A percentile compares a stretch with the other conserved stretches of the same genome.
phyloP scores from a whole-genome alignment of 2,888 invertebrate genomes.

The Deilephila elpenor region DNA sequence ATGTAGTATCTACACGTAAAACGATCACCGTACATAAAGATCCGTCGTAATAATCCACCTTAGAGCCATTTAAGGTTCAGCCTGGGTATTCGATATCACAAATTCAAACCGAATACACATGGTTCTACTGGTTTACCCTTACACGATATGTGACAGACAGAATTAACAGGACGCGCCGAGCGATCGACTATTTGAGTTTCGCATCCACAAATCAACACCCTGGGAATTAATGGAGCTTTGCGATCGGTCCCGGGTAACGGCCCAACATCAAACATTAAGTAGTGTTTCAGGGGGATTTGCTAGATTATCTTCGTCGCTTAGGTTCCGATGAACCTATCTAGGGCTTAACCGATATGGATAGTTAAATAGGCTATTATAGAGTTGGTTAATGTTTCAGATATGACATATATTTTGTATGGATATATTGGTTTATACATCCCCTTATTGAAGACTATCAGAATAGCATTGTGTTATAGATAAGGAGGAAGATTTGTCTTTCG shows the following conservation, averaged over 20 bases:
- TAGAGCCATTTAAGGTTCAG: too few relatives aligned
- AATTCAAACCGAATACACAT: too few relatives aligned
- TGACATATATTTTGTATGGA: too few relatives aligned
- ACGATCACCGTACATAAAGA: too few relatives aligned
- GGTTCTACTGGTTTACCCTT: background rate
- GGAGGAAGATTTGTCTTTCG: too few relatives aligned
- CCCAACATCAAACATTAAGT: slow-evolving; percentile 15
- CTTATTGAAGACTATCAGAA: too few relatives aligned
- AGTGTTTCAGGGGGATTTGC: slow-evolving; percentile 1
- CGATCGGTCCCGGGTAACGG: background rate
- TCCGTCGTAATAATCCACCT: too few relatives aligned
- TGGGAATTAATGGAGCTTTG: background rate
- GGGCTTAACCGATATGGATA: background rate
- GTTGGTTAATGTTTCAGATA: background rate
- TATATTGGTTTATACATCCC: too few relatives aligned
- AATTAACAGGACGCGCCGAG: background rate
- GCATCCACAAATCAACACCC: slow-evolving; percentile 16
- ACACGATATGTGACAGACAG: background rate
- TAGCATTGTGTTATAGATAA: too few relatives aligned
- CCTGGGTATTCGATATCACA: too few relatives aligned
- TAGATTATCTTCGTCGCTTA: slow-evolving; percentile 5
- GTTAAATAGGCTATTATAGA: background rate
- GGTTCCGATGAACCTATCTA: background rate
- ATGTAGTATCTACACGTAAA: too few relatives aligned
- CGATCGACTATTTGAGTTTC: slow-evolving; percentile 18